Conservation (phyloP, 2,888 invertebrate genomes). For the Toxonevra muliebris region DNA sequence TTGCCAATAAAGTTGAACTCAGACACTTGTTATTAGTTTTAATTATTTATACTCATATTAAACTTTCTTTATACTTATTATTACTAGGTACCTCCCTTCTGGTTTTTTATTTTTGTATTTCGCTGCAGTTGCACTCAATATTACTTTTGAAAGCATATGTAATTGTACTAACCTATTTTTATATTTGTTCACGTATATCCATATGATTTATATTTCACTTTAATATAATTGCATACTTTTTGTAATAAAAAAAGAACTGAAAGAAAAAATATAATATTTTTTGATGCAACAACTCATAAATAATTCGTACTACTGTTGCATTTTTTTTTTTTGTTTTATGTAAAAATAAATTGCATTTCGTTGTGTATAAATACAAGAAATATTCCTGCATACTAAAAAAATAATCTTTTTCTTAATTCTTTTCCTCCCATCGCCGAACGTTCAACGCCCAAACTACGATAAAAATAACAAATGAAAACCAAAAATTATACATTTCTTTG, state of each 20-base stretch:
- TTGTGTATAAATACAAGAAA: constrained; percentile 26
- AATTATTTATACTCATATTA: too few species aligned
- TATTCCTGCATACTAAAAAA: constrained; percentile 8
- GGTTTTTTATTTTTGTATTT: too few species aligned
- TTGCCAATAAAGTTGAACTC: too few species aligned
- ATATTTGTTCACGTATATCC: constrained; percentile 17
- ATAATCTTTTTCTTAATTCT: background rate
- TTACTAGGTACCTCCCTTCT: too few species aligned
- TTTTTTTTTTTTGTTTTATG: constrained; percentile 32
- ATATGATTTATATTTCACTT: constrained; percentile 56
- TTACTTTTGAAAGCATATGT: too few species aligned
- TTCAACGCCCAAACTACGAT: background rate
- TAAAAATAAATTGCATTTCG: constrained; percentile 50
- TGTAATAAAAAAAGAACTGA: constrained; percentile 34
- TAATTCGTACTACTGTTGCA: constrained; percentile 37
- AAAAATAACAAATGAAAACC: constrained; percentile 5
- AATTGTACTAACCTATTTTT: too few species aligned
- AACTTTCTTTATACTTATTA: too few species aligned
- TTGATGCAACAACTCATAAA: constrained; percentile 58
- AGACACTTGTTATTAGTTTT: too few species aligned
- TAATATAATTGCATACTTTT: constrained; percentile 56
- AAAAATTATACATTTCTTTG: constrained; percentile 16
- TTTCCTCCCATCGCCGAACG: background rate
- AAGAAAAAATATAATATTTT: constrained; percentile 39
- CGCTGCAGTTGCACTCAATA: too few species aligned